Percentiles rank a stretch among this genome's conserved stretches.
Evolutionary conservation across 2,888 invertebrate species (phyloP).

Genomic region (Caenorhabditis plicata): DNA sequence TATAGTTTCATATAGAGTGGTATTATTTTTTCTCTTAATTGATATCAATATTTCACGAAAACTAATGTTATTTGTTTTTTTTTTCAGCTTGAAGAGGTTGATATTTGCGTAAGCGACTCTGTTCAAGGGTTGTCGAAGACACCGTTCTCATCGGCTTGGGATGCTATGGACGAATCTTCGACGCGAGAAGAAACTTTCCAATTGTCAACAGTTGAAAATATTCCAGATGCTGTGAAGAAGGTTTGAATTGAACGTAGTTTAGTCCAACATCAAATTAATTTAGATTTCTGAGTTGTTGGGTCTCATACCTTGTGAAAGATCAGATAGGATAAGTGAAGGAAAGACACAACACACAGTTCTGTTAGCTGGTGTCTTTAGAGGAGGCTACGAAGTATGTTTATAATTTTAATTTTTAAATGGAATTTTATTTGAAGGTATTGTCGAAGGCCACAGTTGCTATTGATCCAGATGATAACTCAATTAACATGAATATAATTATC

Average conservation of each 20-base stretch:
- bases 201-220: slow-evolving; percentile 77
- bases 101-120: slow-evolving; percentile 82
- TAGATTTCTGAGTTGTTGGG: slow-evolving; percentile 76
- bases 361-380: slow-evolving; percentile 84
- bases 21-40: no score
- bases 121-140: slow-evolving; percentile 78
- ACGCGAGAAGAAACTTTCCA: slow-evolving; percentile 86
- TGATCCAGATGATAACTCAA: slow-evolving; percentile 57
- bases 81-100: slow-evolving; percentile 82
- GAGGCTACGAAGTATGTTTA: slow-evolving; percentile 73
- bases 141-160: slow-evolving; percentile 78
- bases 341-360: slow-evolving; percentile 80
- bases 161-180: slow-evolving; percentile 71
- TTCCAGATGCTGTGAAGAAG: slow-evolving; percentile 68
- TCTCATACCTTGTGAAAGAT: slow-evolving; percentile 81
- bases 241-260: slow-evolving; percentile 1
- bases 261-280: not conserved
- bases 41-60: no score
- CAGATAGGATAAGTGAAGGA: slow-evolving; percentile 81
- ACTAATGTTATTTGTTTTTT: not conserved
- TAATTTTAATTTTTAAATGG: no score
- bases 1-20: slow-evolving; percentile 14
- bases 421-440: no score
- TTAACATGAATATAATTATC: slow-evolving; percentile 59
- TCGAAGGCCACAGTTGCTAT: slow-evolving; percentile 54